phyloP scores from a whole-genome alignment of 2,888 invertebrate genomes.

The Apotomis betuletana region DNA sequence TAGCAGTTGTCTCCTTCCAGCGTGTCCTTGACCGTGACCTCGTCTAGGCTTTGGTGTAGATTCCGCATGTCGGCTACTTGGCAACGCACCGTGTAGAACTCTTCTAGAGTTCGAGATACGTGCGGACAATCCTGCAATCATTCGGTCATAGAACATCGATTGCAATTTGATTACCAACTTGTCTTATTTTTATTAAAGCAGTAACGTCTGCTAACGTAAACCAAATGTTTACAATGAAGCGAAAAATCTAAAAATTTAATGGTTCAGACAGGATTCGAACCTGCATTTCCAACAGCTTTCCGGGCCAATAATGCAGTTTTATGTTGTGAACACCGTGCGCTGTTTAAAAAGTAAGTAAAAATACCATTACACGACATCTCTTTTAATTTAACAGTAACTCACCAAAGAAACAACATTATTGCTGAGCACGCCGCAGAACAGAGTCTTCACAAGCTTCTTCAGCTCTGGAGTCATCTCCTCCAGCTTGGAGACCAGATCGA shows the following conservation, averaged over 20 bases:
- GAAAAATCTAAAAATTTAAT: no score
- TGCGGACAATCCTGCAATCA: constrained; percentile 92
- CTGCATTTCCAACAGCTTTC: no score
- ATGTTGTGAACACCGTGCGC: no score
- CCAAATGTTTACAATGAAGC: no score
- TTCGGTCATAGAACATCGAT: neutral
- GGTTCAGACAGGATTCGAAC: no score
- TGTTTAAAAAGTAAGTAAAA: no score
- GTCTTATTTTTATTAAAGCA: no score
- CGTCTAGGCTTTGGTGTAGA: constrained; percentile 96
- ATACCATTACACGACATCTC: neutral
- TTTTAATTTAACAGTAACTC: constrained; percentile 55
- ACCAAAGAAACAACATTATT: constrained; percentile 97
- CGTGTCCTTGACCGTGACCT: constrained; percentile 98
- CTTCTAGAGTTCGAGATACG: constrained; percentile 96
- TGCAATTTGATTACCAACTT: no score
- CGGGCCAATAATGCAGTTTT: no score
- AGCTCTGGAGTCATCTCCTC: constrained; percentile 97
- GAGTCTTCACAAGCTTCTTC: constrained; percentile 93
- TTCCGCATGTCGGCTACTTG: constrained; percentile 99
- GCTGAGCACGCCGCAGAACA: constrained; percentile 96
- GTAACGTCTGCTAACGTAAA: no score
- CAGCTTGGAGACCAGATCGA: constrained; percentile 96
- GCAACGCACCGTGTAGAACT: constrained; percentile 98
- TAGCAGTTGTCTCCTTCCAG: constrained; percentile 99